Conservation (phyloP, 2,888 invertebrate species). For the Drosophila kanekoi region DNA sequence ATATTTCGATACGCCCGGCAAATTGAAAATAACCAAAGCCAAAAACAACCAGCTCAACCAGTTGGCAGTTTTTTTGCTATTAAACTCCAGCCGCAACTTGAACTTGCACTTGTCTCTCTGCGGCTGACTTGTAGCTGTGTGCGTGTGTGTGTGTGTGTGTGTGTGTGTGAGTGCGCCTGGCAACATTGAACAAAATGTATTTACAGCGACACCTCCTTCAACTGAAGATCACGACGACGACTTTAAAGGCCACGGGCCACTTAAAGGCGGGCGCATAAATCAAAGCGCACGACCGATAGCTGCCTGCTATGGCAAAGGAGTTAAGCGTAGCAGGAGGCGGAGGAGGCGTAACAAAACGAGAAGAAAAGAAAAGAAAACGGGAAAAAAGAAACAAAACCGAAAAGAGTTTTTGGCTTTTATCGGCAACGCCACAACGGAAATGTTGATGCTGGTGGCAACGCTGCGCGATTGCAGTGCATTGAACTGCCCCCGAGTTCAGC, state of each 20-base stretch:
- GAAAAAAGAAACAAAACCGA: not conserved
- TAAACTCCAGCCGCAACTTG: constrained; percentile 34
- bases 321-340: not conserved
- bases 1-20: constrained; percentile 34
- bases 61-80: constrained; percentile 27
- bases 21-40: constrained; percentile 37
- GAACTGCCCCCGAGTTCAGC: constrained; percentile 52
- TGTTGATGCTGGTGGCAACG: constrained; percentile 41
- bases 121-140: not conserved
- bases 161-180: constrained; percentile 36
- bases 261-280: constrained; percentile 58
- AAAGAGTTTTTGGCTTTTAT: constrained; percentile 46
- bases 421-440: constrained; percentile 52
- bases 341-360: constrained; percentile 2
- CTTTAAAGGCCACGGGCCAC: constrained; percentile 43
- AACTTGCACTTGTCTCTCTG: constrained; percentile 42
- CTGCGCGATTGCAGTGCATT: constrained; percentile 48
- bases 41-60: constrained; percentile 49
- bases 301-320: constrained; percentile 25
- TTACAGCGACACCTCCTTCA: constrained; percentile 51
- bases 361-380: not conserved
- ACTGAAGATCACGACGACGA: constrained; percentile 47
- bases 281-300: constrained; percentile 48
- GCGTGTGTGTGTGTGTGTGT: constrained; percentile 14
- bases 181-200: constrained; percentile 53